phyloP scores from a whole-genome alignment of 2,888 invertebrate species.

The Nemapogon koenigi region DNA sequence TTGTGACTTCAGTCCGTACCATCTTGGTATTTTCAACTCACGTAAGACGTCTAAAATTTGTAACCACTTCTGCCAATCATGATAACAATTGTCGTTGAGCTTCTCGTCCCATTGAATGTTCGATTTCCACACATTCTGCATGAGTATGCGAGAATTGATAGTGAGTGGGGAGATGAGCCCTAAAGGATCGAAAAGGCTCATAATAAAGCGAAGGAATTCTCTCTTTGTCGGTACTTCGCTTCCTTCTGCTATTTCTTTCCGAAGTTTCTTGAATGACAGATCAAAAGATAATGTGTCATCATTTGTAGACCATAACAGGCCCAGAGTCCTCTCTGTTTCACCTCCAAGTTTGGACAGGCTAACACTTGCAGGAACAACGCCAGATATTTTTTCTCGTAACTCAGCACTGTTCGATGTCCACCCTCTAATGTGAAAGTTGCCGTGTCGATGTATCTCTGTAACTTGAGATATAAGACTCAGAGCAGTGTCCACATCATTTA shows the following conservation, averaged over 20 bases:
- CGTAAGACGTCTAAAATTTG: neutral
- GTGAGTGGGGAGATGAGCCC: conserved; percentile 15
- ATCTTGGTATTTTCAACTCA: conserved; percentile 4
- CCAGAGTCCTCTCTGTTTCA: conserved; percentile 15
- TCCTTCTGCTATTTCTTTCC: conserved; percentile 2
- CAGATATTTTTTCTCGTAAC: too few relatives aligned
- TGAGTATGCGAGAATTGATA: conserved; percentile 13
- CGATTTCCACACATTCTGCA: conserved; percentile 14
- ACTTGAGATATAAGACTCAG: too few relatives aligned
- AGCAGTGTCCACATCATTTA: too few relatives aligned
- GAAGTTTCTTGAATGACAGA: conserved; percentile 7
- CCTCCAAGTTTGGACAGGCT: too few relatives aligned
- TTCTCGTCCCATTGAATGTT: conserved; percentile 15
- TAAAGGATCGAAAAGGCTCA: conserved; percentile 16
- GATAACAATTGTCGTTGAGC: conserved; percentile 9
- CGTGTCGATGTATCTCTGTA: too few relatives aligned
- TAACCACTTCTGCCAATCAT: conserved; percentile 8
- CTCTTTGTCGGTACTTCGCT: conserved; percentile 14
- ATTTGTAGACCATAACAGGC: conserved; percentile 12
- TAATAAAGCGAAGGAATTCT: conserved; percentile 10
- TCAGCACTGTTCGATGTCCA: too few relatives aligned
- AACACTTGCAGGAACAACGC: too few relatives aligned
- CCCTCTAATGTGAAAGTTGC: too few relatives aligned
- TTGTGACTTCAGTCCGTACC: neutral
- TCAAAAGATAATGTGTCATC: conserved; percentile 11